Evolutionary conservation across 92 coral and sea anemone species (phyloP).

Genomic region (Zoanthus sociatus): DNA sequence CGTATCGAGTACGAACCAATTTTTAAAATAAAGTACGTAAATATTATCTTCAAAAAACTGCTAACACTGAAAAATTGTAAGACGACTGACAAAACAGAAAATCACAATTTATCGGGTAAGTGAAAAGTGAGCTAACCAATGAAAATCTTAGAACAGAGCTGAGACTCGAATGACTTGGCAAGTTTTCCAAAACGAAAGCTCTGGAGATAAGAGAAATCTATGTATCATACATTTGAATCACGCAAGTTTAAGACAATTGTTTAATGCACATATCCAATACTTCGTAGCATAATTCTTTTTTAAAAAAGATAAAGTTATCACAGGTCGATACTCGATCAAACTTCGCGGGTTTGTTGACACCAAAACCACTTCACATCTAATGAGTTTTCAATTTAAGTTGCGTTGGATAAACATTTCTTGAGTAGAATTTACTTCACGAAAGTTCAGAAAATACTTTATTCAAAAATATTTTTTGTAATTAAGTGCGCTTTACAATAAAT

Average conservation of each 20-base stretch:
- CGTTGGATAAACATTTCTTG: not conserved
- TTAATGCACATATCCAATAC: not conserved
- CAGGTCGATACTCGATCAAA: not conserved
- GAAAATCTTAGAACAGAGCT: not conserved
- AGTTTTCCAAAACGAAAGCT: not conserved
- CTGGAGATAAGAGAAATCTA: not conserved
- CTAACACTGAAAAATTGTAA: not conserved
- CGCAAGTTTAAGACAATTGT: not conserved
- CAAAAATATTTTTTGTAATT: no score
- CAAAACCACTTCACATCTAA: not conserved
- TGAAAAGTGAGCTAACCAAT: not conserved
- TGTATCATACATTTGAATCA: conserved; percentile 1
- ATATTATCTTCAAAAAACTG: not conserved
- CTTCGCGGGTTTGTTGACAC: not conserved
- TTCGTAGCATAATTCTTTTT: not conserved
- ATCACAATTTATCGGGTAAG: not conserved
- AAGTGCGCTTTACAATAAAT: not conserved
- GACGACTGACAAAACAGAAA: not conserved
- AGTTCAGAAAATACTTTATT: not conserved
- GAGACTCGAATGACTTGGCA: conserved; percentile 22
- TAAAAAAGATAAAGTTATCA: not conserved
- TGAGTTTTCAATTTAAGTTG: not conserved
- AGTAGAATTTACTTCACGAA: not conserved
- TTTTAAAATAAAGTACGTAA: not conserved
- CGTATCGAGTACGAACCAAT: conserved; percentile 2